Conservation (phyloP, 2,113 vertebrate genomes). For the Misgurnus mizolepis region DNA sequence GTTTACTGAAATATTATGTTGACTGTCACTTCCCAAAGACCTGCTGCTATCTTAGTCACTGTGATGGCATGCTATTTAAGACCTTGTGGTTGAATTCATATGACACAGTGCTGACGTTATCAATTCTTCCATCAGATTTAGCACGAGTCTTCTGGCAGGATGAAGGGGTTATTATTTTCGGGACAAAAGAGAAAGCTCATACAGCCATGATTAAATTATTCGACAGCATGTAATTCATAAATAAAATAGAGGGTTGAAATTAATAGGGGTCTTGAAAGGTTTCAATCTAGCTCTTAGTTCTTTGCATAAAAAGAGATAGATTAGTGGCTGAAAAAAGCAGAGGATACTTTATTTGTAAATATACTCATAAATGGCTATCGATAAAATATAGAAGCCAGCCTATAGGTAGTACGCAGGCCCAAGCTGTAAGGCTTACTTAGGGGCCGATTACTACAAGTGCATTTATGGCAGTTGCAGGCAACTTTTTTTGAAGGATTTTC, state of each 20-base stretch:
- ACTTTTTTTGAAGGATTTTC: too few species aligned
- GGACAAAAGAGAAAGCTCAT: slow-evolving; percentile 40
- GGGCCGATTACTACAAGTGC: too few species aligned
- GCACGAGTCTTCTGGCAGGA: slow-evolving; percentile 17
- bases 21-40: not conserved
- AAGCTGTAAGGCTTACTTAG: too few species aligned
- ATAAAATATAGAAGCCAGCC: too few species aligned
- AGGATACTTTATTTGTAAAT: not conserved
- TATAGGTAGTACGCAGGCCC: too few species aligned
- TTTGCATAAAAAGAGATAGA: slow-evolving; percentile 6
- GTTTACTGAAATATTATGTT: slow-evolving; percentile 13
- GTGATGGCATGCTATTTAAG: slow-evolving; percentile 13
- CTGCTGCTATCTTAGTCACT: not conserved
- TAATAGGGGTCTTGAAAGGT: not conserved
- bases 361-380: not conserved
- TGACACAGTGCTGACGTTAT: slow-evolving; percentile 23
- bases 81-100: slow-evolving; percentile 2
- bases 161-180: slow-evolving; percentile 16
- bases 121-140: slow-evolving; percentile 15
- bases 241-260: slow-evolving; percentile 7
- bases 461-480: too few species aligned
- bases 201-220: slow-evolving; percentile 18
- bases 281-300: not conserved
- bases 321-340: not conserved
- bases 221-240: slow-evolving; percentile 36